These are phyloP conservation scores for Glossophaga mutica DNA, from an alignment of 2,797 vertebrate genomes.

Conservation along the genomic window DNA sequence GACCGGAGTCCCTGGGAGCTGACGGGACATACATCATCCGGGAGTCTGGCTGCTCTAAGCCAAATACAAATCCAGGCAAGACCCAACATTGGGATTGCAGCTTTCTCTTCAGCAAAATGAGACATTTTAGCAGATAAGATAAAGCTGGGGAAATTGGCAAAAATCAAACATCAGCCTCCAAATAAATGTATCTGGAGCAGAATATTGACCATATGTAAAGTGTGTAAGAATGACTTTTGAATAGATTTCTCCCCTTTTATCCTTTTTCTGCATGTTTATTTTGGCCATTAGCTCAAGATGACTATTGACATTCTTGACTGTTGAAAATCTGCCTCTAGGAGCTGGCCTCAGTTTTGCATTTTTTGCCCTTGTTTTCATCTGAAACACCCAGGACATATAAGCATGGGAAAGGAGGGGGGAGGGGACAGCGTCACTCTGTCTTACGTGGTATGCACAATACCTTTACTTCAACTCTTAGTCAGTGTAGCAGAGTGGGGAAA, in stretches of 20 bases:
- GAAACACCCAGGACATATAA: neutral
- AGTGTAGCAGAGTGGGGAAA: neutral
- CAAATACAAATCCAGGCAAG: slow-evolving; percentile 46
- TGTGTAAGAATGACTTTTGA: slow-evolving; percentile 32
- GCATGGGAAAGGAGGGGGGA: neutral
- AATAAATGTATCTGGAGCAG: slow-evolving; percentile 56
- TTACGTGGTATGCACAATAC: neutral
- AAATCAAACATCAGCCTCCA: slow-evolving; percentile 58
- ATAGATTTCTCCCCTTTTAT: neutral
- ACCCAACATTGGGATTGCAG: neutral
- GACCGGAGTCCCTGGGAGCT: neutral
- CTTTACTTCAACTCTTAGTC: neutral
- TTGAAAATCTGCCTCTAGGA: slow-evolving; percentile 56
- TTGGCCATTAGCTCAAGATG: slow-evolving; percentile 66
- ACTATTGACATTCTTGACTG: slow-evolving; percentile 57
- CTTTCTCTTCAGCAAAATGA: slow-evolving; percentile 46
- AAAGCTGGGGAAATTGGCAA: slow-evolving; percentile 60
- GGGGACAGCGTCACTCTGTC: neutral
- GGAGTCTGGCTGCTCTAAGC: slow-evolving; percentile 18
- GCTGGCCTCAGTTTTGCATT: slow-evolving; percentile 25
- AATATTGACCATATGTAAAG: slow-evolving; percentile 60
- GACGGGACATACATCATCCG: neutral
- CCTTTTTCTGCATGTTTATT: slow-evolving; percentile 63
- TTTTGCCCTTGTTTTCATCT: slow-evolving; percentile 55
- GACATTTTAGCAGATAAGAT: slow-evolving; percentile 39